A percentile compares a stretch with the other conserved stretches of the same genome.
These are phyloP conservation scores for Rhinoderma darwinii DNA, from an alignment of 2,113 vertebrate species.

Conservation along the genomic window DNA sequence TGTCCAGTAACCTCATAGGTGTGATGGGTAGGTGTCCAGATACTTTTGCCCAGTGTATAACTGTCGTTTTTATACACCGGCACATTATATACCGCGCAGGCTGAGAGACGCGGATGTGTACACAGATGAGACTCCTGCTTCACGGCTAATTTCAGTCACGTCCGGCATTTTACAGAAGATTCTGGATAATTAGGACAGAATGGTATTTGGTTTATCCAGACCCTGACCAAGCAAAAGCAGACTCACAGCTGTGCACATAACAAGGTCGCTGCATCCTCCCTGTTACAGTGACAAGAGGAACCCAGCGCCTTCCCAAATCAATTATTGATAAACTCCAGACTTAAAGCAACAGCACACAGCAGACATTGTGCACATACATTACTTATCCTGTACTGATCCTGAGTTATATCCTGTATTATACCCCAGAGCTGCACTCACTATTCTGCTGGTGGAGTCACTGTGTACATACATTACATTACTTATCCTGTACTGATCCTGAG, in stretches of 20 bases:
- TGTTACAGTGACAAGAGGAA: slow-evolving; percentile 14
- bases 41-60: neutral
- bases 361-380: too few relatives aligned
- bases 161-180: neutral
- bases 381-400: too few relatives aligned
- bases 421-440: too few relatives aligned
- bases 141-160: neutral
- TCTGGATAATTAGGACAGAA: neutral
- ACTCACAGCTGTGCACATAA: slow-evolving; percentile 30
- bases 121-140: neutral
- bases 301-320: slow-evolving; percentile 29
- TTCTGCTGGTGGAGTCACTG: too few relatives aligned
- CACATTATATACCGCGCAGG: neutral
- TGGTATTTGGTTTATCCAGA: neutral
- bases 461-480: too few relatives aligned
- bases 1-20: too few relatives aligned
- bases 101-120: neutral
- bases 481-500: too few relatives aligned
- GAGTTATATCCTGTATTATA: too few relatives aligned
- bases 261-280: slow-evolving; percentile 26
- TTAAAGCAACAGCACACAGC: slow-evolving; percentile 6
- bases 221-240: too few relatives aligned
- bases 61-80: neutral
- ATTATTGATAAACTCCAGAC: slow-evolving; percentile 29
- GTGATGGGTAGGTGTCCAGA: too few relatives aligned